Conservation (phyloP, 2,888 invertebrate genomes). For the Himalopsyche tibetana region DNA sequence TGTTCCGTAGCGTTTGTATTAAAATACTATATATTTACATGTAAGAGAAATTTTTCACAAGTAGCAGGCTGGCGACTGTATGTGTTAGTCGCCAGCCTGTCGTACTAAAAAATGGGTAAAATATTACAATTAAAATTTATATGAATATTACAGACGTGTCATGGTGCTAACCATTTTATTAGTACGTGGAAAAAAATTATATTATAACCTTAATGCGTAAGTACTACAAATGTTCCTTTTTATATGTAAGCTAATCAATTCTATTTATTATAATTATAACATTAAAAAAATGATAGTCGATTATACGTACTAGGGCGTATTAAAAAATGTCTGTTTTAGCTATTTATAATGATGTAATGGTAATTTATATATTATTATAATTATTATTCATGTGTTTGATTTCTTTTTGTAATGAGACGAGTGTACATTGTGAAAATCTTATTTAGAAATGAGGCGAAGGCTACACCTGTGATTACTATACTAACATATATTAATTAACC, state of each 20-base stretch:
- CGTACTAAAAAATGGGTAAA: slow-evolving; percentile 66
- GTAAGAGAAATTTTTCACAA: slow-evolving; percentile 63
- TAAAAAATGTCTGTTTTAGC: slow-evolving; percentile 64
- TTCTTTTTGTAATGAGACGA: slow-evolving; percentile 58
- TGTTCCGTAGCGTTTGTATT: slow-evolving; percentile 66
- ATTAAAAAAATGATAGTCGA: slow-evolving; percentile 57
- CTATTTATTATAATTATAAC: slow-evolving; percentile 54
- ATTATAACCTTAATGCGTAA: slow-evolving; percentile 57
- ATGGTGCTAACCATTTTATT: slow-evolving; percentile 66
- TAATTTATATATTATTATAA: slow-evolving; percentile 58
- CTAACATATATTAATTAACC: slow-evolving; percentile 58
- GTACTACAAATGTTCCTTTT: slow-evolving; percentile 65
- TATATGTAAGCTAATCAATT: slow-evolving; percentile 65
- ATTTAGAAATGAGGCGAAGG: slow-evolving; percentile 60
- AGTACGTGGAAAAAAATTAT: slow-evolving; percentile 65
- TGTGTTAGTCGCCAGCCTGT: slow-evolving; percentile 41
- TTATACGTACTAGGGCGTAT: slow-evolving; percentile 65
- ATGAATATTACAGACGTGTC: slow-evolving; percentile 65
- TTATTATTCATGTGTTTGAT: slow-evolving; percentile 57
- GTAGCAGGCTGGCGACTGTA: slow-evolving; percentile 49
- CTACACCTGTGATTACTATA: slow-evolving; percentile 66
- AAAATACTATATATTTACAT: slow-evolving; percentile 59
- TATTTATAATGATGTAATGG: slow-evolving; percentile 61
- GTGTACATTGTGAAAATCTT: slow-evolving; percentile 61
- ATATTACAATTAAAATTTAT: slow-evolving; percentile 66